A percentile compares a stretch with the other conserved stretches of the same genome.
Conservation (phyloP, 2,113 vertebrate species). For the Bufo gargarizans region DNA sequence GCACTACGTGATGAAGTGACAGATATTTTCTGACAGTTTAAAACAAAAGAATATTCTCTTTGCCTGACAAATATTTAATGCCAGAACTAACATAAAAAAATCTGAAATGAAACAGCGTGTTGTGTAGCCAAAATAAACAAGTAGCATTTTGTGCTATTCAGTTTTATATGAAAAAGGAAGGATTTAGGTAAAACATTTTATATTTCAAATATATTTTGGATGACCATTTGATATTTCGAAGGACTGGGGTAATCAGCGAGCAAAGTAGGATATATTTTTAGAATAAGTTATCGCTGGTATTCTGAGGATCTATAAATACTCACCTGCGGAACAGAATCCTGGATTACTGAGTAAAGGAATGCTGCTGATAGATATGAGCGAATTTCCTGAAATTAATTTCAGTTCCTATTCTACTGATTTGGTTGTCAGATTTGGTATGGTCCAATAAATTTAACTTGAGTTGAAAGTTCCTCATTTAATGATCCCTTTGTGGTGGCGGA, state of each 20-base stretch:
- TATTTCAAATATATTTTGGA: not conserved
- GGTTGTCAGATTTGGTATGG: too few species aligned
- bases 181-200: not conserved
- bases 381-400: too few species aligned
- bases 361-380: too few species aligned
- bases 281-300: not conserved
- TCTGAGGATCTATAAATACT: not conserved
- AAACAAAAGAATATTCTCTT: constrained; percentile 52
- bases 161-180: not conserved
- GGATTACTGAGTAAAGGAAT: too few species aligned
- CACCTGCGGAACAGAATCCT: not conserved
- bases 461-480: too few species aligned
- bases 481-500: too few species aligned
- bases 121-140: constrained; percentile 32
- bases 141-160: not conserved
- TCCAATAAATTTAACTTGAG: too few species aligned
- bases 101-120: not conserved
- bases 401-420: too few species aligned
- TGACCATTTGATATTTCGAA: not conserved
- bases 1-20: not conserved
- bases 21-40: constrained; percentile 40
- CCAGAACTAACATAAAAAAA: constrained; percentile 46
- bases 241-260: not conserved
- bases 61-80: constrained; percentile 25
- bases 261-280: not conserved